Base-by-base conservation (phyloP, 2,113 vertebrate species). In the Prionailurus viverrinus region DNA sequence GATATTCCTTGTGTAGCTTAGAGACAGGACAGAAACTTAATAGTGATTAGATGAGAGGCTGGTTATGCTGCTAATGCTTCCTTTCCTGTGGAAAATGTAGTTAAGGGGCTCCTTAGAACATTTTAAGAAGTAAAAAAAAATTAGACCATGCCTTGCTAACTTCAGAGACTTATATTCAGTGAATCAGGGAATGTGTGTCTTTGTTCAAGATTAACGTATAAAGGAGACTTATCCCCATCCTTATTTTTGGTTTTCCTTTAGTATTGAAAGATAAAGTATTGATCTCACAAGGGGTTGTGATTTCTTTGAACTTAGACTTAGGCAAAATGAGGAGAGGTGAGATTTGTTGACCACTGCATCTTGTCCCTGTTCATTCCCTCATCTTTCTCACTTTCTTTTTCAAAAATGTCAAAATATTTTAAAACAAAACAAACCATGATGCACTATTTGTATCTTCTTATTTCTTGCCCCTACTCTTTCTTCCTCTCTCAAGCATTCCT, bases 241-340 rank as follows among this genome's bases (percentile, higher is more conserved):
- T 71, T 29, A 71, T 51, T 94, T 91, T 89, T 25, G 33, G 27
- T 92, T 41, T 91, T 71, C 63, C 51, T 85, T 84, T 79, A 61
- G 53, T 27, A 81, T 71, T 41, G 36, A 83, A 69, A 61, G 53
- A 65, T 61, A 18, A 55, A 90, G 15, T 68, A 27, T 61, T 63
- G 41, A 80, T 92, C 31, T n/a, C 33, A 66, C 61, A 78, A 82
- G 29, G 27, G 7, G 3, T 4, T 90, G 10, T 83, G 36, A 31
- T 92, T 92, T 94, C 41, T 92, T 88, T 92, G n/a, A 68, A 78
- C 19, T 94, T 55, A 51, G 10, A 48, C 29, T 94, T 94, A 81
- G 36, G 58, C 25, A 91, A 73, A 93, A 82, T 73, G 66, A 85
- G 31, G 21, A 78, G 41, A 90, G 11, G 25, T 61, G 55, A 74